These are phyloP conservation scores for Halichoeres trimaculatus DNA, from an alignment of 2,113 vertebrate species.

Conservation along the genomic window DNA sequence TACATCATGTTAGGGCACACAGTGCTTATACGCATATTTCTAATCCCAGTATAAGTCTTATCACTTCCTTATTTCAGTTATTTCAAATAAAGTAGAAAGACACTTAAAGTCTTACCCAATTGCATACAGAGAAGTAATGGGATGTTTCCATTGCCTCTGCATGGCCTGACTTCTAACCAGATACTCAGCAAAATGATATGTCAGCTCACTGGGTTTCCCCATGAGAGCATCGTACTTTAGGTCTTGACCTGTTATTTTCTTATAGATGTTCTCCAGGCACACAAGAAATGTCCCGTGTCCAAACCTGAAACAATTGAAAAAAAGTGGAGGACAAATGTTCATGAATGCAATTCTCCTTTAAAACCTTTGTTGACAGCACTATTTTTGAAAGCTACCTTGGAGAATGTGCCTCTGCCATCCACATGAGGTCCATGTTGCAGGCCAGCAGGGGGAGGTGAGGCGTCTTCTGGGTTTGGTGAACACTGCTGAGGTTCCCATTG, in stretches of 20 bases:
- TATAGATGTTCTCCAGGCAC: constrained; percentile 93
- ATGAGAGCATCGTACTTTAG: constrained; percentile 90
- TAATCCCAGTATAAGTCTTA: neutral
- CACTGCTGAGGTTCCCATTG: constrained; percentile 85
- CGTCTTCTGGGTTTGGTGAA: constrained; percentile 71
- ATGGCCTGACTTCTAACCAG: constrained; percentile 87
- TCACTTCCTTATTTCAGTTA: neutral
- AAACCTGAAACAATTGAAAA: constrained; percentile 79
- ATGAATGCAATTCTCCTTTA: neutral
- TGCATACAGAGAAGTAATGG: constrained; percentile 89
- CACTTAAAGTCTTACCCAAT: constrained; percentile 84
- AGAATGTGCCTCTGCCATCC: constrained; percentile 91
- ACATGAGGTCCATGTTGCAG: constrained; percentile 95
- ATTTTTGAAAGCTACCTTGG: constrained; percentile 81
- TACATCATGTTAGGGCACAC: neutral
- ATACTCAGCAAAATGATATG: constrained; percentile 91
- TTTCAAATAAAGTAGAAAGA: neutral
- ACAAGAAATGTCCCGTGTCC: constrained; percentile 92
- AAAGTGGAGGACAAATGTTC: too few species aligned
- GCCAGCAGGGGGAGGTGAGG: constrained; percentile 90
- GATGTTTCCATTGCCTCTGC: constrained; percentile 83
- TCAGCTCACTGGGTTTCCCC: constrained; percentile 92
- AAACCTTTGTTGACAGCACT: neutral
- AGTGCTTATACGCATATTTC: neutral
- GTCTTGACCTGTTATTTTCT: constrained; percentile 92